Evolutionary conservation across 2,797 vertebrate species (phyloP), one percentile per base, ranked within the genome.

Genomic region (Phataginus tetradactyla): DNA sequence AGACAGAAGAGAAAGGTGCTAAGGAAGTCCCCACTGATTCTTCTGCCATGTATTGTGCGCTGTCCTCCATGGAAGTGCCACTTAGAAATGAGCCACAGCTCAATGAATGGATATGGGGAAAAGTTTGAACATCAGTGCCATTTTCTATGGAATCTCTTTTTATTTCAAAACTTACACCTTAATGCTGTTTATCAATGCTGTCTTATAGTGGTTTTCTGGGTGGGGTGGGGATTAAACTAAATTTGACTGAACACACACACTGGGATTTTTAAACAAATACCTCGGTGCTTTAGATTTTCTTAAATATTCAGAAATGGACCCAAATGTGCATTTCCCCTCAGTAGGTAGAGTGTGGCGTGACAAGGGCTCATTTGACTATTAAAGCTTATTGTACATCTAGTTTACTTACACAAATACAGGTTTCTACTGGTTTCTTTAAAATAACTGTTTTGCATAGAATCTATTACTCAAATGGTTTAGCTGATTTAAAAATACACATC

Each of bases 351-450:
- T 89, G 7, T 39, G 94, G 18, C 49, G 88, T 5, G 4, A 20
- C 34, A 77, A 66, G 23, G 59, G 32, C 15, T 87, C 96, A 51
- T 91, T 53, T 81, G 64, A 90, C 74, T 74, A 39, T 90, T 83
- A 93, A 96, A 90, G 37, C 39, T 95, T 93, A 71, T 63, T 66
- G 64, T 25, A 25, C 5, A 59, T 77, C 63, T 18, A 27, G 51
- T 71, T 95, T 71, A 49, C 68, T 93, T 90, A 87, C 20, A 81
- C 29, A 96, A 94, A 88, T 78, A 79, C 9, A 64, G 57, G 25
- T 85, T 96, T 93, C 86, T 68, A 32, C 15, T 71, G 66, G 57
- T 83, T 93, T 83, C 34, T 94, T 77, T 95, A 34, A 66, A 94
- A 45, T 53, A 66, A 79, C 64, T 91, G 13, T 59, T 93, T 72